phyloP scores from a whole-genome alignment of 2,797 vertebrate species.

The Acipenser ruthenus region DNA sequence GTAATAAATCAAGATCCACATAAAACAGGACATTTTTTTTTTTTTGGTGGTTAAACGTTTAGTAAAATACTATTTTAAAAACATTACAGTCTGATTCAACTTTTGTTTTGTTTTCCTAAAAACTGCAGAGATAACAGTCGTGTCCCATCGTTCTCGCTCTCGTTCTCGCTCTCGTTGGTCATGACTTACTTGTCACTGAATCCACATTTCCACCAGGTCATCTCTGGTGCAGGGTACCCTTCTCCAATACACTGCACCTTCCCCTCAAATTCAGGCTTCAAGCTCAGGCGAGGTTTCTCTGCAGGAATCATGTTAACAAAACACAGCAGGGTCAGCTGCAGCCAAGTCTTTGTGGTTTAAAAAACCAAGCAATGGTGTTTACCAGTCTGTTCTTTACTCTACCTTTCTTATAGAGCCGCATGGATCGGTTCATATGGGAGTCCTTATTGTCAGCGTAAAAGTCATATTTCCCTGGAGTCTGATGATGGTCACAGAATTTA shows the following conservation, averaged over 20 bases:
- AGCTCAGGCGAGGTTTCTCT: background rate
- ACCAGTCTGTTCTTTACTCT: conserved; percentile 32
- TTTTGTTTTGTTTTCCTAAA: no score
- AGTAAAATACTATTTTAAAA: no score
- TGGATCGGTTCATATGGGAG: conserved; percentile 45
- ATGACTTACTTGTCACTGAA: background rate
- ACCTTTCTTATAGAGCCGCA: conserved; percentile 75
- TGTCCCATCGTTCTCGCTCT: no score
- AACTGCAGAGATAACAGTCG: no score
- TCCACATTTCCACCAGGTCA: background rate
- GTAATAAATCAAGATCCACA: no score
- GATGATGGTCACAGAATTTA: conserved; percentile 54
- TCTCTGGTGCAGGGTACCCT: background rate
- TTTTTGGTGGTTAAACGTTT: no score
- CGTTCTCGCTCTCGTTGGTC: background rate
- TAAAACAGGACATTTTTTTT: no score
- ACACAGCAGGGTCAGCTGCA: no score
- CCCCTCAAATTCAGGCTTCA: background rate
- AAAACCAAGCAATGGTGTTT: no score
- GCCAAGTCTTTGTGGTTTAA: no score
- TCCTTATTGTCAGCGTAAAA: conserved; percentile 68
- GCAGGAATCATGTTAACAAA: background rate
- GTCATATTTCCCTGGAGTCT: conserved; percentile 65
- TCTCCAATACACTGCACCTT: background rate
- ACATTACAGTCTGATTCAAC: no score